Percentiles rank a stretch among this genome's conserved stretches.
phyloP scores from a whole-genome alignment of 2,888 invertebrate genomes.

The Anticlea derivata region DNA sequence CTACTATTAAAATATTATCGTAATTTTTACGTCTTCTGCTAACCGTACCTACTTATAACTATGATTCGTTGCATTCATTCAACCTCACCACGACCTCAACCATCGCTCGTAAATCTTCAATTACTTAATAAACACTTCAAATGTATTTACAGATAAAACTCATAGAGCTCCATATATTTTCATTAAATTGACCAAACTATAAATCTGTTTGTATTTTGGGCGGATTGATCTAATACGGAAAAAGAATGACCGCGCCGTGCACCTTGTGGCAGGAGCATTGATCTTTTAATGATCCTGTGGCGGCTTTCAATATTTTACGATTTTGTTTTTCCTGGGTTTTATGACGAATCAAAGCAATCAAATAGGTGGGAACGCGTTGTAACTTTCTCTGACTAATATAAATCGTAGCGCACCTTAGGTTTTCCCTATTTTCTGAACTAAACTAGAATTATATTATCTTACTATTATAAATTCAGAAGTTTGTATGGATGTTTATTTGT shows the following conservation, averaged over 20 bases:
- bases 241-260: slow-evolving; percentile 36
- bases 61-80: no score
- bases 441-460: no score
- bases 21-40: no score
- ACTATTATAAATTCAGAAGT: no score
- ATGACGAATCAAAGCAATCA: slow-evolving; percentile 10
- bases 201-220: slow-evolving; percentile 44
- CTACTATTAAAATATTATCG: no score
- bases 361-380: neutral
- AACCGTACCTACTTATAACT: no score
- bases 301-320: slow-evolving; percentile 29
- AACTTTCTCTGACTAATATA: slow-evolving; percentile 1
- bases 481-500: no score
- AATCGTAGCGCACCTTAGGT: no score
- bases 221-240: slow-evolving; percentile 55
- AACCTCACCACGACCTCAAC: slow-evolving; percentile 4
- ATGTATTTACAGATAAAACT: slow-evolving; percentile 41
- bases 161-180: slow-evolving; percentile 45
- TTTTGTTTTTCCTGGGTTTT: slow-evolving; percentile 28
- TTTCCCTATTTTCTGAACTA: no score
- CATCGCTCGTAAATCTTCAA: slow-evolving; percentile 38
- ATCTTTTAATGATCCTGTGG: slow-evolving; percentile 42
- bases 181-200: slow-evolving; percentile 43
- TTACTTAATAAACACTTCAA: slow-evolving; percentile 40
- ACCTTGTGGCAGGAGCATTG: slow-evolving; percentile 39